Base-by-base conservation (phyloP, 2,888 invertebrate genomes). In the Busseola fusca region DNA sequence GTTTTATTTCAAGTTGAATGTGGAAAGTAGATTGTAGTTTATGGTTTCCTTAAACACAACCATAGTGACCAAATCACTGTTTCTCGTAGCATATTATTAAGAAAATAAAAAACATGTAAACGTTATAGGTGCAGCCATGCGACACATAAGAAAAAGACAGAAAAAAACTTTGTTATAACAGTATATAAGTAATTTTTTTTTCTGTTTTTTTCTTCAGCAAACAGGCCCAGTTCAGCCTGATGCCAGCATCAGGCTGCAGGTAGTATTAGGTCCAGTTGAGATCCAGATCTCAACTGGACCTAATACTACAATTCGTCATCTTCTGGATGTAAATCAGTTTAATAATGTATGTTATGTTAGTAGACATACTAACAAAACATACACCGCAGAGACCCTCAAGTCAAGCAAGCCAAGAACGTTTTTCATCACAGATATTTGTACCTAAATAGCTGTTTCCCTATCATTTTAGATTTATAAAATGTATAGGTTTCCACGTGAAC, bases 401-500 rank as follows among this genome's bases (percentile, higher is more conserved):
- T 27, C 6, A 18, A 45, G 37, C 10, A 18, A 18, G 14, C 9
- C 0, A 27, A 27, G 16, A 45, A 14, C 14, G 2, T 37, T 42
- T 45, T 30, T 42, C 6, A 21, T 34, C 1, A 12, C 12, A 54
- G 16, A 54, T 6, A 69, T 30, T 16, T 12, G n/a, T 30, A 3
- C 6, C 25, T 21, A 54, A 59, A 42, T 18, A 14, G 4, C 72
- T 25, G 42, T 25, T 9, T 42, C 42, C 50, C 1, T 42, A 42
- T 30, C 7, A 56, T 48, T 64, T 64, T 25, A 64, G 7, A n/a
- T 52, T 58, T 45, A 54, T 42, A 57, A 63, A 62, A 68, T 58
- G 16, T 62, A 72, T 75, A 69, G 59, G 63, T 72, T 66, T 72
- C 52, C 45, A 72, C 48, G 59, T 60, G 60, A 74, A 60, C 73